These are phyloP conservation scores for Grammomys surdaster DNA, from an alignment of 2,113 vertebrate genomes.

Conservation along the genomic window DNA sequence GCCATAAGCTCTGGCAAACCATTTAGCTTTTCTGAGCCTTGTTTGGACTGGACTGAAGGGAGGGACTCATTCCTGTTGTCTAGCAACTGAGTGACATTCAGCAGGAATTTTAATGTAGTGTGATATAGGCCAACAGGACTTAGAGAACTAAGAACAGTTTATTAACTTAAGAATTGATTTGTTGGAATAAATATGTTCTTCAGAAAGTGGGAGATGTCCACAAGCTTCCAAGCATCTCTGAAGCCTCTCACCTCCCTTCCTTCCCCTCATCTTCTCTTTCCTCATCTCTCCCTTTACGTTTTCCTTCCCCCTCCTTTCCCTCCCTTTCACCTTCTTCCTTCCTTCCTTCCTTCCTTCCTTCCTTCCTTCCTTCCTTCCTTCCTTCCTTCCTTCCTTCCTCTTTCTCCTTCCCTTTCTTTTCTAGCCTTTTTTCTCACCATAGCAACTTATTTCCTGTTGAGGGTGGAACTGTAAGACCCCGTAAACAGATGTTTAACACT, in stretches of 20 bases:
- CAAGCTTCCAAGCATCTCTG: not conserved
- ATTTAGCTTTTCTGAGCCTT: not conserved
- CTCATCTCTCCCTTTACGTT: no score
- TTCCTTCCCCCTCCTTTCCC: fast-evolving
- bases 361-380: fast-evolving
- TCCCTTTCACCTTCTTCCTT: not conserved
- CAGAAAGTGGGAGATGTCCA: not conserved
- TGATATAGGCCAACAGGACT: not conserved
- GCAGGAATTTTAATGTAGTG: not conserved
- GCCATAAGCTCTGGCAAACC: not conserved
- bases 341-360: no score
- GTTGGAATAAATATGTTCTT: not conserved
- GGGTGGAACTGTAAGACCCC: not conserved
- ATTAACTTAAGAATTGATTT: not conserved
- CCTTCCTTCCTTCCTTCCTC: not conserved
- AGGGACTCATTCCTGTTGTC: not conserved
- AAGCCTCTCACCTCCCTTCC: not conserved
- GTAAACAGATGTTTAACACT: not conserved
- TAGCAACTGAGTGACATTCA: not conserved
- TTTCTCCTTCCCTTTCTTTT: no score
- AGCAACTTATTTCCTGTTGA: not conserved
- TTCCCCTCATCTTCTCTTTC: fast-evolving
- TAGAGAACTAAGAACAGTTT: not conserved
- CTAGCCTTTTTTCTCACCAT: no score
- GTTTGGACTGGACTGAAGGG: not conserved